Evolutionary conservation across 2,797 vertebrate species (phyloP).

Genomic region (Squalus acanthias): DNA sequence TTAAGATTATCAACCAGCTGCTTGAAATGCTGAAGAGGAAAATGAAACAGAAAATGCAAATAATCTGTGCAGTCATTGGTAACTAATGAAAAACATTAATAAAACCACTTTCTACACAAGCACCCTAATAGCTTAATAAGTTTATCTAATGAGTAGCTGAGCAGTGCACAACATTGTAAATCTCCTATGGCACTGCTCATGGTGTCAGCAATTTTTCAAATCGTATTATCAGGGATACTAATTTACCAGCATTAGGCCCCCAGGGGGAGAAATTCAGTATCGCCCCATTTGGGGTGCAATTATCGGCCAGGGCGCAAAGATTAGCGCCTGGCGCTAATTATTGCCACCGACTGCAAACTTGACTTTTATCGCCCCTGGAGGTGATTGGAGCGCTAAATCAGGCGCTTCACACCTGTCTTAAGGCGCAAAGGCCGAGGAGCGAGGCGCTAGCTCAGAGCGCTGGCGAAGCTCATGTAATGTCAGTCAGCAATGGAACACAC

Average conservation of each 20-base stretch:
- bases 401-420: too few species aligned
- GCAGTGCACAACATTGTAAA: background rate
- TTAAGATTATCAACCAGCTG: constrained; percentile 77
- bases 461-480: too few species aligned
- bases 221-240: background rate
- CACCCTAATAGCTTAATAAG: background rate
- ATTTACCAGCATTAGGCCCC: background rate
- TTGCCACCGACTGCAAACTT: too few species aligned
- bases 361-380: too few species aligned
- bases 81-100: background rate
- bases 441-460: too few species aligned
- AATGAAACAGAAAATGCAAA: background rate
- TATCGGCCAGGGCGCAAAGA: too few species aligned
- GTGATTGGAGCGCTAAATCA: too few species aligned
- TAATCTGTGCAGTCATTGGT: background rate
- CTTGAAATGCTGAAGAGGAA: constrained; percentile 75
- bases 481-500: too few species aligned
- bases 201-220: background rate
- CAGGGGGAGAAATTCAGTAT: too few species aligned
- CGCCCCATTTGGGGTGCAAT: too few species aligned
- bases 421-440: too few species aligned
- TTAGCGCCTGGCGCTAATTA: too few species aligned
- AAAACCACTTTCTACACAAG: background rate
- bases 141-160: background rate
- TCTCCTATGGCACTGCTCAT: background rate